phyloP scores from a whole-genome alignment of 1,140 invertebrate genomes.

The Drosophila melanogaster region DNA sequence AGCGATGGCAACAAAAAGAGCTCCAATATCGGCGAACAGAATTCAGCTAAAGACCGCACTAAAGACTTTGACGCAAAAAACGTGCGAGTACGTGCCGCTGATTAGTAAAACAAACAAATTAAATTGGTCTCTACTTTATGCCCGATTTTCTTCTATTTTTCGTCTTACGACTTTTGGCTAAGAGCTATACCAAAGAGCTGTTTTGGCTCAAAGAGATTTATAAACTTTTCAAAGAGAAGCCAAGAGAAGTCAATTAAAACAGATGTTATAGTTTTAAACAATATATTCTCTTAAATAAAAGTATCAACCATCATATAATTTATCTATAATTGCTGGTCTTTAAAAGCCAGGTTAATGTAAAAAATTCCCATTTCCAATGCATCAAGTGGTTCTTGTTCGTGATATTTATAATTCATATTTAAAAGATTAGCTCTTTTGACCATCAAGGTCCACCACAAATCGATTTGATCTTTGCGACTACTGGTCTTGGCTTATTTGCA shows the following conservation, averaged over 20 bases:
- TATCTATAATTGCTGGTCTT: no score
- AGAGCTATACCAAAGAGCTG: constrained; percentile 40
- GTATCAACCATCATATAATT: no score
- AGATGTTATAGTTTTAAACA: constrained; percentile 1
- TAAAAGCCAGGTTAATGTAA: neutral
- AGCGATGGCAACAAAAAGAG: constrained; percentile 33
- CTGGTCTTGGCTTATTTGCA: constrained; percentile 42
- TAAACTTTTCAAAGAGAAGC: constrained; percentile 16
- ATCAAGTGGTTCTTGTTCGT: neutral
- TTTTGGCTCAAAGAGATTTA: constrained; percentile 26
- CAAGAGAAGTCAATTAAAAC: neutral
- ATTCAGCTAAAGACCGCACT: constrained; percentile 61
- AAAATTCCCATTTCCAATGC: neutral
- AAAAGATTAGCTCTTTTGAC: constrained; percentile 37
- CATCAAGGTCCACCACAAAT: constrained; percentile 31
- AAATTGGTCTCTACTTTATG: constrained; percentile 56
- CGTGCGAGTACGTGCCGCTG: constrained; percentile 73
- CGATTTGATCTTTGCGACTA: constrained; percentile 35
- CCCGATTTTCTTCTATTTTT: constrained; percentile 23
- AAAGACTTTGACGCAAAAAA: constrained; percentile 72
- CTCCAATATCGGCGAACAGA: constrained; percentile 41
- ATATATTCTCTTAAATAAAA: no score
- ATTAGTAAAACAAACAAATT: constrained; percentile 81
- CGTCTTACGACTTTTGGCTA: constrained; percentile 18
- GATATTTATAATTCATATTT: neutral